A percentile compares a stretch with the other conserved stretches of the same genome.
phyloP scores from a whole-genome alignment of 2,113 vertebrate species.

The Brevimyrus niger region DNA sequence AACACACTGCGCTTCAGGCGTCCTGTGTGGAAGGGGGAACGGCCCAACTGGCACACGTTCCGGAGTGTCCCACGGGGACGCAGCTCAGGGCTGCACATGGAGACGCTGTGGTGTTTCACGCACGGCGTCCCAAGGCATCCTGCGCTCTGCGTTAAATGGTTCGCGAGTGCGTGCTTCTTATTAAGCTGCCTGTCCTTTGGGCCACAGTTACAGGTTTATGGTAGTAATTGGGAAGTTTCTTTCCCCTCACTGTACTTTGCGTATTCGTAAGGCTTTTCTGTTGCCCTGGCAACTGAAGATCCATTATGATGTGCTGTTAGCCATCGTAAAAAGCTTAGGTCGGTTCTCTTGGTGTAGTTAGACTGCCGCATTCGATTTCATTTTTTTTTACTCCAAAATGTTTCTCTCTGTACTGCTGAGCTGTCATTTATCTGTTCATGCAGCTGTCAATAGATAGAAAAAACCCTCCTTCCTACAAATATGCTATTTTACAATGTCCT shows the following conservation, averaged over 20 bases:
- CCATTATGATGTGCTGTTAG: conserved; percentile 27
- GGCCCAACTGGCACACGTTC: not conserved
- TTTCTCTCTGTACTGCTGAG: not conserved
- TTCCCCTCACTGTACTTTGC: conserved; percentile 17
- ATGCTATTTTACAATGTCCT: not conserved
- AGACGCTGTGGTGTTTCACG: not conserved
- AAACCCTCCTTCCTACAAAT: not conserved
- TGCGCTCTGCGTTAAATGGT: not conserved
- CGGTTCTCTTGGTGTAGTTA: not conserved
- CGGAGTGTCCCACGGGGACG: not conserved
- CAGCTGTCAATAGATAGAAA: not conserved
- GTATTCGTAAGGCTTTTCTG: conserved; percentile 27
- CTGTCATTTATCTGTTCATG: not conserved
- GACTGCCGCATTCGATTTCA: not conserved
- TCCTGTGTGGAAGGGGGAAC: not conserved
- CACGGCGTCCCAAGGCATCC: not conserved
- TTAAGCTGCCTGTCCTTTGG: not conserved
- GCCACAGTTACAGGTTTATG: not conserved
- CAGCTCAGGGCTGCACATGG: not conserved
- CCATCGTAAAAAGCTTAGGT: conserved; percentile 18
- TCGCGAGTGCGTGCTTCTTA: not conserved
- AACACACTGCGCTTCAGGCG: not conserved
- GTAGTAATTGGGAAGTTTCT: not conserved
- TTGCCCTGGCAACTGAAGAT: conserved; percentile 32
- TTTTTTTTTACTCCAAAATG: not conserved